phyloP scores from a whole-genome alignment of 2,113 vertebrate species.

The Apistogramma diplotaenia region DNA sequence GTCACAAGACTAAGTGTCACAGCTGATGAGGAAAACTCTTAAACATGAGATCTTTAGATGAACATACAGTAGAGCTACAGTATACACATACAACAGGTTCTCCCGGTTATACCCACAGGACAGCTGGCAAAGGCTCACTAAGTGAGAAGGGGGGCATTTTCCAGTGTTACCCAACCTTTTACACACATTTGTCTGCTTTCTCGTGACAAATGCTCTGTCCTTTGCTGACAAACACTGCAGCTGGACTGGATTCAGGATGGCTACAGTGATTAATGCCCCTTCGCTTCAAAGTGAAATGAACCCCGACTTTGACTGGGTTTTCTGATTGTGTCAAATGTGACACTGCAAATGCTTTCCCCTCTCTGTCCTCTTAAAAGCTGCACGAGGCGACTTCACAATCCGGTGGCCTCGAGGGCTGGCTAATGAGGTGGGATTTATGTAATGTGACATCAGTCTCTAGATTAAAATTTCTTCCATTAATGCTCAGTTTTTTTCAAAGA shows the following conservation, averaged over 20 bases:
- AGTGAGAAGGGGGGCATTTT: background rate
- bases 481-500: background rate
- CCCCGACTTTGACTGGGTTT: background rate
- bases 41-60: slow-evolving; percentile 70
- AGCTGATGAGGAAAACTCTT: slow-evolving; percentile 60
- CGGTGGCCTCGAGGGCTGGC: background rate
- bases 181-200: background rate
- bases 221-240: background rate
- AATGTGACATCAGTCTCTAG: background rate
- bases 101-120: slow-evolving; percentile 44
- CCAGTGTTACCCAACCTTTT: background rate
- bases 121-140: slow-evolving; percentile 9
- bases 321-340: slow-evolving; percentile 13
- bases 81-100: slow-evolving; percentile 54
- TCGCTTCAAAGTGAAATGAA: slow-evolving; percentile 16
- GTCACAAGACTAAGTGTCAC: slow-evolving; percentile 72
- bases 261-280: slow-evolving; percentile 35
- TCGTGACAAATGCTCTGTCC: background rate
- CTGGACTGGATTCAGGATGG: slow-evolving; percentile 6
- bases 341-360: background rate
- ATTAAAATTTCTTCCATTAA: background rate
- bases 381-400: background rate
- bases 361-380: background rate
- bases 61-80: slow-evolving; percentile 64
- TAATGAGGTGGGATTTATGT: slow-evolving; percentile 8